Evolutionary conservation across 2,888 invertebrate genomes (phyloP).

Genomic region (Diadromus collaris): DNA sequence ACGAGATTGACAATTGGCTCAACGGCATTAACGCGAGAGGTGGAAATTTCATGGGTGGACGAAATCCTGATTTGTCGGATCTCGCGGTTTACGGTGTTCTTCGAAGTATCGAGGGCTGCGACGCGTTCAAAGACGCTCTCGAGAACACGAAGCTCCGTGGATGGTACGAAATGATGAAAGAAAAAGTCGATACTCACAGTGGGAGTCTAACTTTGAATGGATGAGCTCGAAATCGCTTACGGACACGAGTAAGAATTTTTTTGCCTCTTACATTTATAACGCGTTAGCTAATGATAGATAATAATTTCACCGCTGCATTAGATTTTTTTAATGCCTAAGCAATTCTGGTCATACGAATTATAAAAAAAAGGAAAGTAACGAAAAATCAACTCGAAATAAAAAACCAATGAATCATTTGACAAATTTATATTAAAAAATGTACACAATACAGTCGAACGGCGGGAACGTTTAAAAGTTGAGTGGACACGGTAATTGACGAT

Average conservation of each 20-base stretch:
- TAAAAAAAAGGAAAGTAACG: constrained; percentile 12
- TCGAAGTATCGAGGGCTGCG: constrained; percentile 96
- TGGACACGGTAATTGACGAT: constrained; percentile 85
- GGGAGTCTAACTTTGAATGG: constrained; percentile 79
- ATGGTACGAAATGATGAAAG: constrained; percentile 91
- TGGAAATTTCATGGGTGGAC: constrained; percentile 92
- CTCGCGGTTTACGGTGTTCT: constrained; percentile 95
- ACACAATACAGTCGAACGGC: constrained; percentile 20
- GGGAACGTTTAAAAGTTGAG: background rate
- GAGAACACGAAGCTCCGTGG: constrained; percentile 87
- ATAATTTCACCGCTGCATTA: constrained; percentile 4
- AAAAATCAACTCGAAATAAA: background rate
- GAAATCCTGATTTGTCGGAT: constrained; percentile 94
- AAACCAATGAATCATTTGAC: constrained; percentile 39
- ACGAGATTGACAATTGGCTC: constrained; percentile 92
- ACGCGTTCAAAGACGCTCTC: constrained; percentile 91
- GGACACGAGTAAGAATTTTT: background rate
- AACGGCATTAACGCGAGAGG: constrained; percentile 86
- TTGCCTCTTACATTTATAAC: background rate
- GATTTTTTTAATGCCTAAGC: constrained; percentile 21
- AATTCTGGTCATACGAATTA: constrained; percentile 9
- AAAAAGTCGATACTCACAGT: constrained; percentile 82
- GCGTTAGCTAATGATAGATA: background rate
- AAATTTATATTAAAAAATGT: constrained; percentile 33
- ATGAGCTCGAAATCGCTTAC: constrained; percentile 36